Evolutionary conservation across 1,140 invertebrate species (phyloP).

Genomic region (Ephestia elutella): DNA sequence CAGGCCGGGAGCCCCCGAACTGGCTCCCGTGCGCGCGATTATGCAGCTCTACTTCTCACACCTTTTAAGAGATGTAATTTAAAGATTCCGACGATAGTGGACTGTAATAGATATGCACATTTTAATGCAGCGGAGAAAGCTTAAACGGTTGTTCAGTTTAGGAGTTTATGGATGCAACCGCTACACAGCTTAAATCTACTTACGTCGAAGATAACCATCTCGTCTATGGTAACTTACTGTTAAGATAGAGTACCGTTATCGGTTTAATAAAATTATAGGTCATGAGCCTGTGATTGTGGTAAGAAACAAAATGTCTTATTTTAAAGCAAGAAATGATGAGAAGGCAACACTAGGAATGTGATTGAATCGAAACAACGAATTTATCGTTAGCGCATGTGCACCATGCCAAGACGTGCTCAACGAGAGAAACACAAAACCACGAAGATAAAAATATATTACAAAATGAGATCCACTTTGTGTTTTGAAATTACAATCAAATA

Average conservation of each 20-base stretch:
- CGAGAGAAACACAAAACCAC: slow-evolving; percentile 64
- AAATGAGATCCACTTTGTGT: slow-evolving; percentile 69
- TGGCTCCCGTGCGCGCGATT: slow-evolving; percentile 29
- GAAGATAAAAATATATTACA: slow-evolving; percentile 70
- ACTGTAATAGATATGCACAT: slow-evolving; percentile 42
- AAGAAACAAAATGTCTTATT: slow-evolving; percentile 34
- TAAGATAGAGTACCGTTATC: neutral
- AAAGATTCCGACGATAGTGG: slow-evolving; percentile 28
- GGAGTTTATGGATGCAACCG: slow-evolving; percentile 1
- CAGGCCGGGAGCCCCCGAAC: slow-evolving; percentile 15
- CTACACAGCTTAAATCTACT: slow-evolving; percentile 5
- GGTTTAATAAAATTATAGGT: slow-evolving; percentile 2
- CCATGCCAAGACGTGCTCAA: slow-evolving; percentile 47
- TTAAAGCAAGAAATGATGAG: slow-evolving; percentile 17
- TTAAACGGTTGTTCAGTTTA: slow-evolving; percentile 14
- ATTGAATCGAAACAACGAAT: slow-evolving; percentile 42
- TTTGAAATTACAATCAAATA: slow-evolving; percentile 73
- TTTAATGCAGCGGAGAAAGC: slow-evolving; percentile 30
- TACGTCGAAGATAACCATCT: slow-evolving; percentile 3
- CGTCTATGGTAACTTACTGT: neutral
- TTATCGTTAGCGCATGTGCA: slow-evolving; percentile 36
- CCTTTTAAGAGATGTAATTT: slow-evolving; percentile 45
- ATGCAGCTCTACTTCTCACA: slow-evolving; percentile 43
- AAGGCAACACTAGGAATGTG: slow-evolving; percentile 19
- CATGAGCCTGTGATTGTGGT: slow-evolving; percentile 22